Base-by-base conservation (phyloP, 1,140 invertebrate species). In the Drosophila jambulina region DNA sequence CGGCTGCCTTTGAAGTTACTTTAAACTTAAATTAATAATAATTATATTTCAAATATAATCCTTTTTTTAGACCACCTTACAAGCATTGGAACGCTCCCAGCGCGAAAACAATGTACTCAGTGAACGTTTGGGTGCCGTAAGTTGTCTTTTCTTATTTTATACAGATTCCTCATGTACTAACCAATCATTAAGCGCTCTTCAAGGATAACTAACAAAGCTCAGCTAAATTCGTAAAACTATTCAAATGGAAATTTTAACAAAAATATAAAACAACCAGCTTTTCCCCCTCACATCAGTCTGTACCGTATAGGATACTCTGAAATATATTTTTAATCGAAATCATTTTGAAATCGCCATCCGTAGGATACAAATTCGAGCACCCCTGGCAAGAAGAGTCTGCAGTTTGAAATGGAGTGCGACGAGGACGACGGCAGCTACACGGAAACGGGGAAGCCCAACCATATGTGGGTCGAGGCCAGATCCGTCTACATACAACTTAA, bases 391-490 rank as follows among this genome's bases (percentile, higher is more conserved):
- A 92, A 92, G 62, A 96, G 96, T 32, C 93, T 96, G 62, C 95
- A 96, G 78, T 95, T 96, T 71, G 96, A 96, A 94, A 96, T 97
- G 96, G 96, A 96, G 85, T 94, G 95, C 59, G 95, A 95, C 70
- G 95, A 95, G 70, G 94, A 93, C 57, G 93, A 96, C 42, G 94
- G 95, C 76, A 92, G 91, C 74, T 92, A 82, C 34, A 80, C 88
- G 13, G 91, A 91, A 54, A 80, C 82, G 45, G 91, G 91, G 32
- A 92, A 92, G 45, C 91, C 91, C 48, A 91, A 81, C 38, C 91
- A 92, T 65, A 94, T 94, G 94, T 94, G 94, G 94, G 93, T 93
- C 91, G 94, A 95, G 92, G 93, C 95, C 86, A 93, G 95, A 82
- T 94, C 95, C 61, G 95, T 95, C 17, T 95, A 95, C 84, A 95